phyloP scores from a whole-genome alignment of 2,888 invertebrate species.

The Bruchidius siliquastri region DNA sequence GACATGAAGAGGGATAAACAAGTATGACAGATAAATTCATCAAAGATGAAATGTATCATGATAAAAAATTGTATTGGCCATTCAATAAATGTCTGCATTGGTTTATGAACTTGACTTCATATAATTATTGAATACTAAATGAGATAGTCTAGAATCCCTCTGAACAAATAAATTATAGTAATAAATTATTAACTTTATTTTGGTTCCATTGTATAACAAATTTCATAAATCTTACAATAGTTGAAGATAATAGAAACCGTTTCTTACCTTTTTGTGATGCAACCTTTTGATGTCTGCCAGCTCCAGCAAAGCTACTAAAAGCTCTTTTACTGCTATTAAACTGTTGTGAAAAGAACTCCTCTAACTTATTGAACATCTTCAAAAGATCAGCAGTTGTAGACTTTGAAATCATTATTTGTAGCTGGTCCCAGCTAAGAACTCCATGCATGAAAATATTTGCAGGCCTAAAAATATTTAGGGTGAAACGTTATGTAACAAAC shows the following conservation, averaged over 20 bases:
- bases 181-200: no score
- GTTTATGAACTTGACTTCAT: no score
- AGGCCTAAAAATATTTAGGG: slow-evolving; percentile 53
- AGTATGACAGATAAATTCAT: no score
- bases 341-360: slow-evolving; percentile 97
- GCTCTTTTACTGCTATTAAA: slow-evolving; percentile 93
- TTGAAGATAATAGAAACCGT: neutral
- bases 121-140: no score
- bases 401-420: slow-evolving; percentile 94
- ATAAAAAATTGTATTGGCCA: no score
- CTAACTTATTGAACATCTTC: slow-evolving; percentile 94
- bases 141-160: no score
- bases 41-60: no score
- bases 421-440: slow-evolving; percentile 89
- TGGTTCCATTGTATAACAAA: no score
- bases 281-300: slow-evolving; percentile 34
- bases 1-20: no score
- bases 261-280: slow-evolving; percentile 39
- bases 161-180: no score
- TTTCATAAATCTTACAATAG: no score
- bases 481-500: neutral
- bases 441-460: slow-evolving; percentile 90
- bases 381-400: slow-evolving; percentile 94
- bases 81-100: no score
- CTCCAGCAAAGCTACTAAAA: slow-evolving; percentile 52